These are phyloP conservation scores for Eleginops maclovinus DNA, from an alignment of 2,113 vertebrate genomes.

Conservation along the genomic window DNA sequence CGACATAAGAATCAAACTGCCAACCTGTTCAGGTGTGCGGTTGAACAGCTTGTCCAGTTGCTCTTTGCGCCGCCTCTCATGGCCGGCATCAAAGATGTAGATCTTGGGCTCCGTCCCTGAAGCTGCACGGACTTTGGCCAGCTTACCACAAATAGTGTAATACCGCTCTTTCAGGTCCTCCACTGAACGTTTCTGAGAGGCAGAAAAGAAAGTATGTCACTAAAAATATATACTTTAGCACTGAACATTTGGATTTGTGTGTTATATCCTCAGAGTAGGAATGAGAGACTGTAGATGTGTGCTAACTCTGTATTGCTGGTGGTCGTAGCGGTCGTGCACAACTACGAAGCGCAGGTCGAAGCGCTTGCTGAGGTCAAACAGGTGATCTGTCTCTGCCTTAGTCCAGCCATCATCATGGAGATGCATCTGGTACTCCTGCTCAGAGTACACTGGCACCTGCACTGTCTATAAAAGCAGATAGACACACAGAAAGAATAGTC, in stretches of 20 bases:
- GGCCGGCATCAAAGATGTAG: conserved; percentile 95
- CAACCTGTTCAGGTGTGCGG: conserved; percentile 96
- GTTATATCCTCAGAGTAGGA: not conserved
- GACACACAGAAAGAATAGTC: conserved; percentile 3
- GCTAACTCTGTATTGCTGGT: conserved; percentile 97
- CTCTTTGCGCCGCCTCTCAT: conserved; percentile 96
- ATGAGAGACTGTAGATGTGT: not conserved
- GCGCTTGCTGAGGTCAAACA: conserved; percentile 96
- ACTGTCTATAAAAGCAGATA: conserved; percentile 84
- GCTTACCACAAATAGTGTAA: conserved; percentile 95
- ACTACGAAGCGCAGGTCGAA: conserved; percentile 97
- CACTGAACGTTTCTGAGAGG: conserved; percentile 92
- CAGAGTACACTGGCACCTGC: conserved; percentile 96
- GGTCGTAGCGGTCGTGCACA: conserved; percentile 97
- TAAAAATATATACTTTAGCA: not conserved
- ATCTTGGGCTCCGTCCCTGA: conserved; percentile 94
- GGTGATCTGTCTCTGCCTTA: conserved; percentile 97
- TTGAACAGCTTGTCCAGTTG: conserved; percentile 97
- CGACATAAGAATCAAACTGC: not conserved
- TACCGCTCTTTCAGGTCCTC: conserved; percentile 98
- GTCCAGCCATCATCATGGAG: conserved; percentile 98
- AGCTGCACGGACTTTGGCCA: conserved; percentile 92
- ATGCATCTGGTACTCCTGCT: conserved; percentile 98
- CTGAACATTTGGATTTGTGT: not conserved
- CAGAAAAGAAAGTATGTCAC: conserved; percentile 11